Evolutionary conservation across 2,888 invertebrate genomes (phyloP).

Genomic region (Luperina nickerlii): DNA sequence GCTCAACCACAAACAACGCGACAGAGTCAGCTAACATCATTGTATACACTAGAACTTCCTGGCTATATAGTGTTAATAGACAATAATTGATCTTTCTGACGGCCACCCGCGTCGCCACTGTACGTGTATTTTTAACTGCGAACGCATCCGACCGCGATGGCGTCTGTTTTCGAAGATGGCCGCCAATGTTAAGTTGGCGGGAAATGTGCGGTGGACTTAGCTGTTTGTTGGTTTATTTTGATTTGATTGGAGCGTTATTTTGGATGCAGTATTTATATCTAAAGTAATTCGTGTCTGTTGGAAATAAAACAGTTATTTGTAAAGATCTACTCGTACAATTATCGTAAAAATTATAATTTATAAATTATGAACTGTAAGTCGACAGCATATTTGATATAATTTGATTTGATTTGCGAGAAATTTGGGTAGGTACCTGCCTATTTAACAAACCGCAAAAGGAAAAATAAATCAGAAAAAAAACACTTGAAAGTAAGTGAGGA

Average conservation of each 20-base stretch:
- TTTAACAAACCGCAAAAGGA: not conserved
- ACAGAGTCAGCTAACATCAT: slow-evolving; percentile 61
- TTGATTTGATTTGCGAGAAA: not conserved
- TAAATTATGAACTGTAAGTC: too few relatives aligned
- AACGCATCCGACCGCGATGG: slow-evolving; percentile 59
- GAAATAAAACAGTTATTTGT: slow-evolving; percentile 11
- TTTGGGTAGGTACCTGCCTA: too few relatives aligned
- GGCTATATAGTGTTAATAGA: slow-evolving; percentile 83
- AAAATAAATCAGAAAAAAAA: not conserved
- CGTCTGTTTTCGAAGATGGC: slow-evolving; percentile 69
- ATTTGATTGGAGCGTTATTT: slow-evolving; percentile 44
- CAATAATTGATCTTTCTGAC: slow-evolving; percentile 84
- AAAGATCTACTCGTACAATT: not conserved
- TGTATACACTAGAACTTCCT: slow-evolving; percentile 74
- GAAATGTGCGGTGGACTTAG: slow-evolving; percentile 68
- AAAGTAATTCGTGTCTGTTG: slow-evolving; percentile 28
- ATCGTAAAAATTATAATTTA: not conserved
- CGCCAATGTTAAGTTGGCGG: slow-evolving; percentile 62
- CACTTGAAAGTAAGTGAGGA: not conserved
- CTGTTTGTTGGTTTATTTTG: slow-evolving; percentile 55
- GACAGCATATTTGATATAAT: not conserved
- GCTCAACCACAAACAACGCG: slow-evolving; percentile 57
- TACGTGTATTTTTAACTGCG: slow-evolving; percentile 74
- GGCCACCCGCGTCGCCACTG: slow-evolving; percentile 83
- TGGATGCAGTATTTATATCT: slow-evolving; percentile 30